Evolutionary conservation across 1,140 invertebrate species (phyloP), one percentile per base, ranked within the genome.

Genomic region (Drosophila arizonae): DNA sequence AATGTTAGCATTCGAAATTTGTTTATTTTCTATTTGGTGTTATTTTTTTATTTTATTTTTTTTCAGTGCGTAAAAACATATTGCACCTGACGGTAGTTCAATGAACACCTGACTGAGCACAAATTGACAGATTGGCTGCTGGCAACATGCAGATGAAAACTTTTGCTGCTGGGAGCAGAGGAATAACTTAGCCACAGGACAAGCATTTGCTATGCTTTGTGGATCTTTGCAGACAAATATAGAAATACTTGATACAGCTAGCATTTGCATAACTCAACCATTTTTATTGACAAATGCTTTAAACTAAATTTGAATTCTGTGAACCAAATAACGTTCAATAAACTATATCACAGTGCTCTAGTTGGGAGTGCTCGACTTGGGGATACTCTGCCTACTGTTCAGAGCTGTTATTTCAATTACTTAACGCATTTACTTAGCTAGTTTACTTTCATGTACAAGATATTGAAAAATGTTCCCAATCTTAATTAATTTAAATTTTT

Each of bases 61-160:
- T 5, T 54, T 1, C 30, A 55, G 52, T 64, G 36, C 21, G n/a
- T 13, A 4, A 17, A 64, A 55, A 70, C 36, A 81, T 73, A 72
- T 75, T 57, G 63, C 69, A 77, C 48, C 72, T 48, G 46, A 46
- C 57, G 24, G 39, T 3, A 26, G 39, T 4, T 58, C 17, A 58
- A 8, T 26, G 17, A 48, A 43, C 57, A 48, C 57, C 57, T 60
- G 45, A 48, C 43, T 60, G 46, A 36, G 15, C 46, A 39, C 46
- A 39, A 46, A 62, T 51, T 62, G 45, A 60, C 43, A 60, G 15
- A 48, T 4, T 9, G 10, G 8, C 26, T 43, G 55, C 21, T 21
- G 55, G 21, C 24, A 57, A 17, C 43, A 28, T 13, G 43, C 13
- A 30, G 13, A n/a, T 51, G 26, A 60, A 60, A 33, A 36, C 10